Percentiles rank a stretch among this genome's conserved stretches.
Conservation (phyloP, 2,797 vertebrate species). For the Pipistrellus pygmaeus region DNA sequence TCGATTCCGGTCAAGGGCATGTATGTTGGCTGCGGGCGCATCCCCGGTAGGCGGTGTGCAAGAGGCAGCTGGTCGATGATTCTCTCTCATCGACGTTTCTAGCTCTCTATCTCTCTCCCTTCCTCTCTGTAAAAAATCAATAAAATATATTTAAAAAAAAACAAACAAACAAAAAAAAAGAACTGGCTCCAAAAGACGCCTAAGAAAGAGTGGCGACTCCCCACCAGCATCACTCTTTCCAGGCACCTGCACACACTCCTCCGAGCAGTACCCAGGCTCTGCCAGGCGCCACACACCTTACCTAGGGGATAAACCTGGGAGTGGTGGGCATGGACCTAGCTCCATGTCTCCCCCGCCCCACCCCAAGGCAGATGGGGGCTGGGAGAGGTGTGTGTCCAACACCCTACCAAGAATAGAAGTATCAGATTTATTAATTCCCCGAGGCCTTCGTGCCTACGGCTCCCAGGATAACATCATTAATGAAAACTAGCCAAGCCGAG, state of each 20-base stretch:
- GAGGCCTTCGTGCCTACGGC: constrained; percentile 3
- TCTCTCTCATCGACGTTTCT: too few relatives aligned
- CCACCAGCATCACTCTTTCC: not conserved
- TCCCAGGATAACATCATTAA: not conserved
- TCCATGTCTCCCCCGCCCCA: not conserved
- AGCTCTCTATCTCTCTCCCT: too few relatives aligned
- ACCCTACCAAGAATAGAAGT: constrained; percentile 29
- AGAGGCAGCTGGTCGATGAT: too few relatives aligned
- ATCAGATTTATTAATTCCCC: not conserved
- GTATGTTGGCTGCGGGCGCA: too few relatives aligned
- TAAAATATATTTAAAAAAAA: too few relatives aligned
- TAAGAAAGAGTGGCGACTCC: not conserved
- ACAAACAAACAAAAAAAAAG: too few relatives aligned
- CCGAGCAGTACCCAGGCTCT: not conserved
- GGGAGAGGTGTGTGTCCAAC: not conserved
- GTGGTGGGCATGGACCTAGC: not conserved
- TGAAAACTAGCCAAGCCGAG: not conserved
- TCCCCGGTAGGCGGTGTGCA: too few relatives aligned
- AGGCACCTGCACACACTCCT: not conserved
- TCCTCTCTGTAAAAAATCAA: too few relatives aligned
- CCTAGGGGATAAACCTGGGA: not conserved
- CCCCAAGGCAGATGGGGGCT: too few relatives aligned
- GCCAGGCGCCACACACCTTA: not conserved
- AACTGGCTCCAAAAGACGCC: not conserved
- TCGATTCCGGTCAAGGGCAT: too few relatives aligned